Evolutionary conservation across 1,140 invertebrate genomes (phyloP).

Genomic region (Lethocerus indicus): DNA sequence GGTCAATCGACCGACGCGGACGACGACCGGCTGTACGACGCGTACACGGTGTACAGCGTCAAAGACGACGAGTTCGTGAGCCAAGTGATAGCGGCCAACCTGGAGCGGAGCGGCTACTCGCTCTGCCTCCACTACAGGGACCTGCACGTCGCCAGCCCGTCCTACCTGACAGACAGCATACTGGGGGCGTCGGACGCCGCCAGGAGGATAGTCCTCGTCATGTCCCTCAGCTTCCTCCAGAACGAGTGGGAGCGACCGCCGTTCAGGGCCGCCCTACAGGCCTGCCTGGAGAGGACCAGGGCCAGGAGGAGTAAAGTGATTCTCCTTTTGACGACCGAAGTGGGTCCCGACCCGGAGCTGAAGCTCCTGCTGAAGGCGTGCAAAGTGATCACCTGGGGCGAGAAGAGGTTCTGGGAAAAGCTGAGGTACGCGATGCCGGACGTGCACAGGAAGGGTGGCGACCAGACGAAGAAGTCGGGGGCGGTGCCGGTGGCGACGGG

Average conservation of each 20-base stretch:
- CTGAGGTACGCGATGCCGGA: constrained; percentile 77
- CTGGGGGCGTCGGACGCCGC: constrained; percentile 59
- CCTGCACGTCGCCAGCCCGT: constrained; percentile 40
- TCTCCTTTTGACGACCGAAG: constrained; percentile 44
- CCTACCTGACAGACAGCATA: constrained; percentile 51
- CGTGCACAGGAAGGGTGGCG: constrained; percentile 20
- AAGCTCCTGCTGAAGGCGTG: constrained; percentile 66
- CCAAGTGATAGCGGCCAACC: constrained; percentile 53
- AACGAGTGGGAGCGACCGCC: constrained; percentile 57
- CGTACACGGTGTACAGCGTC: constrained; percentile 72
- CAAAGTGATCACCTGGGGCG: constrained; percentile 69
- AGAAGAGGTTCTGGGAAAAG: constrained; percentile 79
- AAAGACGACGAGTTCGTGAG: constrained; percentile 67
- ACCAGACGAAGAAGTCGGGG: constrained; percentile 8
- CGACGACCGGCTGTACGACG: constrained; percentile 62
- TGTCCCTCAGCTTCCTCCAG: constrained; percentile 53
- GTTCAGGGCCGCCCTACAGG: constrained; percentile 52
- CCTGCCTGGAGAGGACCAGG: constrained; percentile 26
- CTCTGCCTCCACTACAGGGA: constrained; percentile 60
- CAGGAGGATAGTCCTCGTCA: constrained; percentile 47
- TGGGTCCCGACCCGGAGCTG: constrained; percentile 61
- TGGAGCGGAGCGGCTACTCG: constrained; percentile 56
- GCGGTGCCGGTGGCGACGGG: constrained; percentile 21
- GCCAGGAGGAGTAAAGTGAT: constrained; percentile 51
- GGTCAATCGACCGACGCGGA: constrained; percentile 35